phyloP scores from a whole-genome alignment of 2,888 invertebrate genomes.

The Polymixis lichenea region DNA sequence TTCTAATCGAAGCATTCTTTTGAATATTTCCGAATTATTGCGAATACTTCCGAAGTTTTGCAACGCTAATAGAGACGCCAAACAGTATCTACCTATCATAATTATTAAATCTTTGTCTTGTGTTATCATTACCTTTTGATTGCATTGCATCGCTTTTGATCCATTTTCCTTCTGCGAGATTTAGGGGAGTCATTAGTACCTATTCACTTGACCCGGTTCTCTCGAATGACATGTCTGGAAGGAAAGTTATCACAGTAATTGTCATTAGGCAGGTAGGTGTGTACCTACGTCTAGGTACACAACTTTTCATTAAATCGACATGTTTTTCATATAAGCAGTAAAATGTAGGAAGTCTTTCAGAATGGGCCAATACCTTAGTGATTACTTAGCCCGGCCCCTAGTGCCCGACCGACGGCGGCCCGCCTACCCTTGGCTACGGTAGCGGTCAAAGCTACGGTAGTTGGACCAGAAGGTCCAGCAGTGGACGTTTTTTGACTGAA shows the following conservation, averaged over 20 bases:
- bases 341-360: not conserved
- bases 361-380: not conserved
- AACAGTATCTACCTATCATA: not conserved
- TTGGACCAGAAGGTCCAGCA: too few species aligned
- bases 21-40: too few species aligned
- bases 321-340: not conserved
- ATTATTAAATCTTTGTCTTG: not conserved
- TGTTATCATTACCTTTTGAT: slow-evolving; percentile 10
- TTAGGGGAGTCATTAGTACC: slow-evolving; percentile 14
- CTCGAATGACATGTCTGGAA: slow-evolving; percentile 6
- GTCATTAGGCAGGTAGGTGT: too few species aligned
- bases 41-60: not conserved
- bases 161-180: slow-evolving; percentile 22
- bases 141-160: slow-evolving; percentile 6
- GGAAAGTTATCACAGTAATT: slow-evolving; percentile 10
- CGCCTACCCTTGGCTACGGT: too few species aligned
- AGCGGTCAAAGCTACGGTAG: too few species aligned
- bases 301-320: not conserved
- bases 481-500: too few species aligned
- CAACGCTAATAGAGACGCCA: not conserved
- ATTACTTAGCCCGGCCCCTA: not conserved
- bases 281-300: too few species aligned
- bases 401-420: too few species aligned
- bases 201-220: slow-evolving; percentile 27
- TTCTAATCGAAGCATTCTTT: too few species aligned